Evolutionary conservation across 2,113 vertebrate genomes (phyloP).

Genomic region (Alces alces): DNA sequence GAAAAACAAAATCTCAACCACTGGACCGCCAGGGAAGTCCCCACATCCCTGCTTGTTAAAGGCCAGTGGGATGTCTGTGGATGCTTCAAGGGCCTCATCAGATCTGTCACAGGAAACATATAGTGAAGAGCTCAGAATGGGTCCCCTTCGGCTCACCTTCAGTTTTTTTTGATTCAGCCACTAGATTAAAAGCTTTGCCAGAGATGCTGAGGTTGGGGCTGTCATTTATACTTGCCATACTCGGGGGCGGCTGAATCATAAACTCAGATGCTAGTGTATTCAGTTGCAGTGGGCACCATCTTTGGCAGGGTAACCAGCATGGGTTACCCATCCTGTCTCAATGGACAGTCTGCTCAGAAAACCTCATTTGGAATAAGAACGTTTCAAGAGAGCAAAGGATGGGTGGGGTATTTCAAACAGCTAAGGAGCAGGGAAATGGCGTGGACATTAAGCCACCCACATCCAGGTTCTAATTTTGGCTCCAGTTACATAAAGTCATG

Average conservation of each 20-base stretch:
- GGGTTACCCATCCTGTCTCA: rapidly evolving
- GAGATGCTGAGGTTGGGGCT: background rate
- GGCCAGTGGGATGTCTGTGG: too few relatives aligned
- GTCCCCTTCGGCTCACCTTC: background rate
- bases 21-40: background rate
- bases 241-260: background rate
- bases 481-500: background rate
- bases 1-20: background rate
- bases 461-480: background rate
- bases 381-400: background rate
- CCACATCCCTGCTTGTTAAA: too few relatives aligned
- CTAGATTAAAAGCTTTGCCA: background rate
- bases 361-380: background rate
- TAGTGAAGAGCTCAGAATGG: background rate
- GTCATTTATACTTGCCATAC: too few relatives aligned
- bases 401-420: background rate
- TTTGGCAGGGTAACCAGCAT: too few relatives aligned
- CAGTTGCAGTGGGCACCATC: rapidly evolving
- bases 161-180: background rate
- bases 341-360: background rate
- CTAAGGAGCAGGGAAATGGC: background rate
- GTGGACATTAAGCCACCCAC: background rate
- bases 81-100: background rate
- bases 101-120: background rate
- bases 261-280: background rate